Percentiles rank a stretch among this genome's conserved stretches.
These are phyloP conservation scores for Protobothrops mucrosquamatus DNA, from an alignment of 2,113 vertebrate species.

Conservation along the genomic window DNA sequence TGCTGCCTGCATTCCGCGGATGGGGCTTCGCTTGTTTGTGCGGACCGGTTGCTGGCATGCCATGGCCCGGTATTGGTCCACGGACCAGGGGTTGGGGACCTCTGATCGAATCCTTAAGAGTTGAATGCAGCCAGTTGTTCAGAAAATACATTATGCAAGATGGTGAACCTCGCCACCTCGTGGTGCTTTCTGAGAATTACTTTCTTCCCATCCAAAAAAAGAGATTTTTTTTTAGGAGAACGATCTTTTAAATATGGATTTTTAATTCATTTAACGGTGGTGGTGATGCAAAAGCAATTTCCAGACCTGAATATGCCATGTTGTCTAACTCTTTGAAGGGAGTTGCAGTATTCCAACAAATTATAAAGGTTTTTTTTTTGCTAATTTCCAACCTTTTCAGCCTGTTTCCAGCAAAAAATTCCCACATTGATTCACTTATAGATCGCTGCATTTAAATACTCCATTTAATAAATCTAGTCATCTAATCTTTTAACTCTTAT, in stretches of 20 bases:
- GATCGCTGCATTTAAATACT: not conserved
- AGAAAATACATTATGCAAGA: not conserved
- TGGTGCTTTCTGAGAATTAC: not conserved
- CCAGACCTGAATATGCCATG: too few species aligned
- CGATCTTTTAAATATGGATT: not conserved
- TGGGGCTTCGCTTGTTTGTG: too few species aligned
- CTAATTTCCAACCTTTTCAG: not conserved
- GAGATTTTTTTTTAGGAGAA: not conserved
- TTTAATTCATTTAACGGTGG: not conserved
- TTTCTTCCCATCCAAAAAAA: not conserved
- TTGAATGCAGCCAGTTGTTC: not conserved
- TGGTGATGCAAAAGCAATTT: not conserved
- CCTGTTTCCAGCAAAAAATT: not conserved
- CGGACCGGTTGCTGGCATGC: too few species aligned
- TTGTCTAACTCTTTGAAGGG: too few species aligned
- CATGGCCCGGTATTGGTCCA: too few species aligned
- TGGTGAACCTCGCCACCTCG: not conserved
- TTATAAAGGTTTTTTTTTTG: not conserved
- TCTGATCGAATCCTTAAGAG: not conserved
- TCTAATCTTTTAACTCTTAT: too few species aligned
- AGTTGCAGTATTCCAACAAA: too few species aligned
- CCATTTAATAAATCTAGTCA: too few species aligned
- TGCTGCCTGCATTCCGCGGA: too few species aligned
- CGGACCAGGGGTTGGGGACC: too few species aligned
- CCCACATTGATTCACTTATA: not conserved